These are phyloP conservation scores for Cettia cetti DNA, from an alignment of 2,113 vertebrate genomes.

Conservation along the genomic window DNA sequence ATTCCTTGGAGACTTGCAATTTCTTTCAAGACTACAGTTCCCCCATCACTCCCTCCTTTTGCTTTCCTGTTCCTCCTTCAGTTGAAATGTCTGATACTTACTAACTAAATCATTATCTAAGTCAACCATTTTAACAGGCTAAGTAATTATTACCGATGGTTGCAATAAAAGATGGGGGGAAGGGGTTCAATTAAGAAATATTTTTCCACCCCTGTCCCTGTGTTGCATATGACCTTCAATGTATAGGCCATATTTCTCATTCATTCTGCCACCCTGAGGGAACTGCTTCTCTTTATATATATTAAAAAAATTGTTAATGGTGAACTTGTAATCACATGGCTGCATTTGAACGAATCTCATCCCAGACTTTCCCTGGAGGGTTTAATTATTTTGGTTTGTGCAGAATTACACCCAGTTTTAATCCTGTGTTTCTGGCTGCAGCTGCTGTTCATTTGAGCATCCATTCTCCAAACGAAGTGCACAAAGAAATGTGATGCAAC, in stretches of 20 bases:
- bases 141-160: conserved; percentile 36
- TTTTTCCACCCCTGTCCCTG: not conserved
- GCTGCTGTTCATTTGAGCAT: not conserved
- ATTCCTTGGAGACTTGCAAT: not conserved
- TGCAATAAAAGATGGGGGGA: not conserved
- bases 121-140: conserved; percentile 16
- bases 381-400: conserved; percentile 20
- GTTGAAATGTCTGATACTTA: not conserved
- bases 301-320: not conserved
- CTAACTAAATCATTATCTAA: conserved; percentile 4
- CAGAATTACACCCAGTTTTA: not conserved
- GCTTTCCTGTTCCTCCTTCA: not conserved
- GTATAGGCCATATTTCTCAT: not conserved
- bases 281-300: not conserved
- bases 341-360: not conserved
- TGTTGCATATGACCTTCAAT: conserved; percentile 5
- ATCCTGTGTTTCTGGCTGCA: not conserved
- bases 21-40: not conserved
- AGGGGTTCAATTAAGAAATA: conserved; percentile 9
- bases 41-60: not conserved
- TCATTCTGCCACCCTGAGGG: not conserved
- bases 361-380: conserved; percentile 3
- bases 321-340: conserved; percentile 2
- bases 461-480: not conserved
- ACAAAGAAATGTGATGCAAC: not conserved